Percentiles rank a stretch among this genome's conserved stretches.
phyloP scores from a whole-genome alignment of 2,797 vertebrate species.

The Siniperca obscura region DNA sequence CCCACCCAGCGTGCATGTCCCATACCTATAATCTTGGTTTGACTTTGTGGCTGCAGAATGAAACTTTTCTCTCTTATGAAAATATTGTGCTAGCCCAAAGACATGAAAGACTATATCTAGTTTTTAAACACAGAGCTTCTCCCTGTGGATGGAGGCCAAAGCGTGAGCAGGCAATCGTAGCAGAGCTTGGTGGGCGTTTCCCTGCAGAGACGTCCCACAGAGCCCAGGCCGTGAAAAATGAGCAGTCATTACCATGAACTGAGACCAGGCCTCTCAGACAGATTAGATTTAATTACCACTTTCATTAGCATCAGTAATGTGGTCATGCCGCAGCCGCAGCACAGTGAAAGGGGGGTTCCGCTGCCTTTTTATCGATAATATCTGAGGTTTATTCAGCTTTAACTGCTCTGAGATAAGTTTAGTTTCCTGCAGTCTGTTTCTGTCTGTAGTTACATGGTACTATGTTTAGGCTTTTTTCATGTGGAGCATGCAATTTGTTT shows the following conservation, averaged over 20 bases:
- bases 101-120: slow-evolving; percentile 4
- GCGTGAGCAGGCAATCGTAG: slow-evolving; percentile 27
- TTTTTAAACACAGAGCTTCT: slow-evolving; percentile 25
- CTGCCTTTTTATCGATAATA: slow-evolving; percentile 25
- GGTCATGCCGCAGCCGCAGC: slow-evolving; percentile 43
- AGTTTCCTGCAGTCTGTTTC: slow-evolving; percentile 25
- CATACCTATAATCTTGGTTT: slow-evolving; percentile 43
- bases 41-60: slow-evolving; percentile 27
- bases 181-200: slow-evolving; percentile 19
- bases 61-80: slow-evolving; percentile 15
- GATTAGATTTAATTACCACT: slow-evolving; percentile 78
- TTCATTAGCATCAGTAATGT: slow-evolving; percentile 69
- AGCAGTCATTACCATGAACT: slow-evolving; percentile 64
- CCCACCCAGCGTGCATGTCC: slow-evolving; percentile 22
- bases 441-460: slow-evolving; percentile 25
- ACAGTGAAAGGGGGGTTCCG: slow-evolving; percentile 26
- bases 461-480: background rate
- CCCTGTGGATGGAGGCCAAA: slow-evolving; percentile 22
- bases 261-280: slow-evolving; percentile 56
- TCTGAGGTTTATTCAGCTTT: slow-evolving; percentile 15
- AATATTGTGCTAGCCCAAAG: slow-evolving; percentile 14
- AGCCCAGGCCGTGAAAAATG: slow-evolving; percentile 59
- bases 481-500: slow-evolving; percentile 10
- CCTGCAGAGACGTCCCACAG: background rate
- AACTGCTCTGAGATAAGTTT: slow-evolving; percentile 20